phyloP scores from a whole-genome alignment of 1,140 invertebrate species.

The Drosophila baimaii region DNA sequence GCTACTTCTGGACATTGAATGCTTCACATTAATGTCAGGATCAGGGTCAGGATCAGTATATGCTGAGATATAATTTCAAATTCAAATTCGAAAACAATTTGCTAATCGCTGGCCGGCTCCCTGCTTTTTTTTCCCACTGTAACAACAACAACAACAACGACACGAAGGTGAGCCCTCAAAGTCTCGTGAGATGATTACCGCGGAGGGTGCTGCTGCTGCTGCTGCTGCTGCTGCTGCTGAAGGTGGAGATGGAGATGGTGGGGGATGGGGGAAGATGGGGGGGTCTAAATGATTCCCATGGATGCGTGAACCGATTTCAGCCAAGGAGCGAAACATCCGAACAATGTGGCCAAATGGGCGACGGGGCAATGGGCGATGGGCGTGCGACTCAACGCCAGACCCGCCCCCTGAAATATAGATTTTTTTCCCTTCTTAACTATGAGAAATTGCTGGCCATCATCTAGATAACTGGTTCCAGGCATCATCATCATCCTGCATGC shows the following conservation, averaged over 20 bases:
- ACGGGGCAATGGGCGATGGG: background rate
- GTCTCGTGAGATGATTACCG: slow-evolving; percentile 16
- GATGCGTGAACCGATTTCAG: slow-evolving; percentile 24
- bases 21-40: background rate
- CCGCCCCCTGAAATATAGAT: slow-evolving; percentile 24
- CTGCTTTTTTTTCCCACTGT: slow-evolving; percentile 6
- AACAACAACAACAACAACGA: no score
- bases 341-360: slow-evolving; percentile 14
- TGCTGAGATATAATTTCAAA: background rate
- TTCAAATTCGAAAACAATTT: slow-evolving; percentile 11
- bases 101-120: background rate
- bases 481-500: slow-evolving; percentile 1
- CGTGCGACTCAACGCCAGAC: slow-evolving; percentile 19
- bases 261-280: background rate
- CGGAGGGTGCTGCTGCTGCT: background rate
- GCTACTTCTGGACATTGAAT: no score
- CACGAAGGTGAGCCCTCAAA: slow-evolving; percentile 13
- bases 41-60: no score
- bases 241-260: no score
- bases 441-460: slow-evolving; percentile 32
- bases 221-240: no score
- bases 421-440: slow-evolving; percentile 21
- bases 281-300: slow-evolving; percentile 12
- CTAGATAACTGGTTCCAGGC: slow-evolving; percentile 23
- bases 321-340: slow-evolving; percentile 21